phyloP scores from a whole-genome alignment of 2,113 vertebrate genomes.

The Kryptolebias marmoratus region DNA sequence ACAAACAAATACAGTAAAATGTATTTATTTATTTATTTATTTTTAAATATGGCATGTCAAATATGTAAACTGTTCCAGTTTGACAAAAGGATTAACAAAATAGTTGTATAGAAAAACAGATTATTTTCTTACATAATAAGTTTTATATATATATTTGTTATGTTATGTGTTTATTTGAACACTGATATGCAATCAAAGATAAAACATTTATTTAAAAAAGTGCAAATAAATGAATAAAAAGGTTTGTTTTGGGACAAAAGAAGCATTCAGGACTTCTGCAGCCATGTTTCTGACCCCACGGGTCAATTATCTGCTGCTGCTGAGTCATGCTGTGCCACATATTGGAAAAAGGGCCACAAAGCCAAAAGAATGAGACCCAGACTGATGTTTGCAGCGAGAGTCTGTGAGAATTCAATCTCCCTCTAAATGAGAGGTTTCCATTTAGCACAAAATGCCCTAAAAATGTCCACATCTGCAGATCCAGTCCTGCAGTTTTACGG shows the following conservation, averaged over 20 bases:
- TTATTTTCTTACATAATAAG: too few relatives aligned
- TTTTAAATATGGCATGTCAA: too few relatives aligned
- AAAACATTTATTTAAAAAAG: too few relatives aligned
- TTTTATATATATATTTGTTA: too few relatives aligned
- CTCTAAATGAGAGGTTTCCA: slow-evolving; percentile 72
- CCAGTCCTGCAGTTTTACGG: slow-evolving; percentile 30
- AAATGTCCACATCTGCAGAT: slow-evolving; percentile 38
- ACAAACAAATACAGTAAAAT: slow-evolving; percentile 2
- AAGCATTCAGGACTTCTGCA: neutral
- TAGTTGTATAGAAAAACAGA: too few relatives aligned
- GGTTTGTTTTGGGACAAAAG: neutral
- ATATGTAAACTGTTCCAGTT: too few relatives aligned
- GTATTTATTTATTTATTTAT: too few relatives aligned
- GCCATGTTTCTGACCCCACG: neutral
- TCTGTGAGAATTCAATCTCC: slow-evolving; percentile 45
- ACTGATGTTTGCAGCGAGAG: too few relatives aligned
- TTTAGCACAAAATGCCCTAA: slow-evolving; percentile 35
- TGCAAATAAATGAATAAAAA: too few relatives aligned
- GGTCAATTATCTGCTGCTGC: neutral
- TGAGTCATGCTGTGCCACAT: neutral
- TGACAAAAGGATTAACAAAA: too few relatives aligned
- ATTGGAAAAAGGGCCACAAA: neutral
- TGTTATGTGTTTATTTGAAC: neutral
- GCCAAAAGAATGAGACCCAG: slow-evolving; percentile 6
- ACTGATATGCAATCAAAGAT: too few relatives aligned